A percentile compares a stretch with the other conserved stretches of the same genome.
Evolutionary conservation across 2,888 invertebrate genomes (phyloP).

Genomic region (Lycocerus yunnanus): DNA sequence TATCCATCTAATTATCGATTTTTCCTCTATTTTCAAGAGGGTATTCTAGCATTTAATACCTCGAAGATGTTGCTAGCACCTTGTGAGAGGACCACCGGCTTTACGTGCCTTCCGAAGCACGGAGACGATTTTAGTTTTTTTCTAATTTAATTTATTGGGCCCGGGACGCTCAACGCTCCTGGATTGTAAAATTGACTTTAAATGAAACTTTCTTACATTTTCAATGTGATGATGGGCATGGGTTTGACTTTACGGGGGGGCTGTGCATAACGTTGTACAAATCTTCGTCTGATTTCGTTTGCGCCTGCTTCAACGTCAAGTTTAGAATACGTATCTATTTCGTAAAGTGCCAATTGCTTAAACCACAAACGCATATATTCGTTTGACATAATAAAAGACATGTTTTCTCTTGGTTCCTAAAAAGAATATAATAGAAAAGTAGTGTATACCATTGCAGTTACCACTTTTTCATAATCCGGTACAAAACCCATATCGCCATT

Average conservation of each 20-base stretch:
- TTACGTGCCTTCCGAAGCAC: too few relatives aligned
- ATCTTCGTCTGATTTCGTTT: conserved; percentile 52
- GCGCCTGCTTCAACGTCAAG: conserved; percentile 58
- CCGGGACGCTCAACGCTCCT: too few relatives aligned
- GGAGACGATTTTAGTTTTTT: too few relatives aligned
- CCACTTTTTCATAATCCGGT: conserved; percentile 64
- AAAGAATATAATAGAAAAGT: background rate
- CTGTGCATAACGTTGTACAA: conserved; percentile 44
- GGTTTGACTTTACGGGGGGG: background rate
- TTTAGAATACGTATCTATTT: conserved; percentile 61
- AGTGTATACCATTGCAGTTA: conserved; percentile 35
- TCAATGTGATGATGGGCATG: conserved; percentile 32
- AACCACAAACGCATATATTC: conserved; percentile 65
- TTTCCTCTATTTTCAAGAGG: too few relatives aligned
- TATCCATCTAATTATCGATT: too few relatives aligned
- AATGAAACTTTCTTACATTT: too few relatives aligned
- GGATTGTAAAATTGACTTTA: too few relatives aligned
- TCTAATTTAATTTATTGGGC: too few relatives aligned
- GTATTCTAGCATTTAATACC: too few relatives aligned
- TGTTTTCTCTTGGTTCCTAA: conserved; percentile 42
- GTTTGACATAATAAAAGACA: conserved; percentile 60
- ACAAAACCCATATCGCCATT: conserved; percentile 46
- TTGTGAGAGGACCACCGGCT: too few relatives aligned
- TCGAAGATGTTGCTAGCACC: too few relatives aligned
- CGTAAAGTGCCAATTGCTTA: conserved; percentile 61